Base-by-base conservation (phyloP, 2,888 invertebrate genomes). In the Odontocerum albicorne region DNA sequence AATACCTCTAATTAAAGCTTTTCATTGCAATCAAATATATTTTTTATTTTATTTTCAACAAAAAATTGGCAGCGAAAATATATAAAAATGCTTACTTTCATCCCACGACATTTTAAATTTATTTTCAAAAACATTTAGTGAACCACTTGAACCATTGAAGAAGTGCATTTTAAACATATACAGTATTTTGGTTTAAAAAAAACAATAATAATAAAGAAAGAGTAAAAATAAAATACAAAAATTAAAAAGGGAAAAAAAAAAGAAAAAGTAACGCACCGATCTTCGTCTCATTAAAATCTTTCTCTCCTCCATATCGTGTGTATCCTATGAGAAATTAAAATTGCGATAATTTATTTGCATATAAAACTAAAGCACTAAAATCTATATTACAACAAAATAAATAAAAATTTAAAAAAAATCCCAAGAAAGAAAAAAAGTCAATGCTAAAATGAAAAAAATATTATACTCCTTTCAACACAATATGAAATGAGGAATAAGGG, bases 191-290 rank as follows among this genome's bases (percentile, higher is more conserved):
- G 52, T 54, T 55, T 54, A 60, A 47, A 31, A 36, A 36, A 47
- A 63, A 40, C 38, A 58, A 45, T 55, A 44, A 54, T 49, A 45
- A 31, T 15, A 59, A 27, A 13, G 10, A 44, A 57, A 57, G 45
- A 44, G 31, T 35, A 21, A 40, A 49, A 49, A 45, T 43, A 40
- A 42, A 51, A 19, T 20, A 51, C 46, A 31, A 21, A 21, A 40
- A 22, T 42, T 13, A 42, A 43, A 20, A 32, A 47, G 56, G n/a
- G 22, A 13, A 35, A 35, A 10, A 4, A 42, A 43, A 32, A 46
- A 40, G 13, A 51, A 39, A 43, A 45, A n/a, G 43, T 46, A 45
- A 62, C 58, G 40, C 52, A 62, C 62, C 62, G 51, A 55, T 52
- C 52, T 39, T 31, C 56, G 42, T 42, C 56, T 58, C 38, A 58